Percentiles rank a stretch among this genome's conserved stretches.
These are phyloP conservation scores for Sphaerophoria rueppellii DNA, from an alignment of 2,888 invertebrate genomes.

Conservation along the genomic window DNA sequence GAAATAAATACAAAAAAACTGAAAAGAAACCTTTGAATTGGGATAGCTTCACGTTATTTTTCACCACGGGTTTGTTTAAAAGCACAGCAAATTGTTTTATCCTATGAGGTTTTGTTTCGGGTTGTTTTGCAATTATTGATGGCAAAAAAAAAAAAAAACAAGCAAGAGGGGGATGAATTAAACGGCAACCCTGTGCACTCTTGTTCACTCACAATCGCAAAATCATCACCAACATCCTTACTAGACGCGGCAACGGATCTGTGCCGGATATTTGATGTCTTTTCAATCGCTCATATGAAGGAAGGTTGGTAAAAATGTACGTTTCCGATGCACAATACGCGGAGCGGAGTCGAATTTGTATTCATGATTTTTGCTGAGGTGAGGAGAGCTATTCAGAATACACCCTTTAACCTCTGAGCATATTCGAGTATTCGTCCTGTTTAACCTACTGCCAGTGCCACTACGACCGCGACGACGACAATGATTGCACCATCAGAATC, in stretches of 20 bases:
- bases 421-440: conserved; percentile 53
- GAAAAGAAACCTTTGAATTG: conserved; percentile 1
- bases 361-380: conserved; percentile 34
- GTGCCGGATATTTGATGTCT: conserved; percentile 73
- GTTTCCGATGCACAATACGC: conserved; percentile 61
- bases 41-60: conserved; percentile 29
- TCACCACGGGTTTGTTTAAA: conserved; percentile 53
- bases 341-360: conserved; percentile 39
- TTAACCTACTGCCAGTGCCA: conserved; percentile 66
- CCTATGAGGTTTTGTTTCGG: conserved; percentile 72
- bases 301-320: neutral
- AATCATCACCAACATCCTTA: neutral
- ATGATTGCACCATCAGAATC: neutral
- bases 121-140: conserved; percentile 74
- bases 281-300: conserved; percentile 51
- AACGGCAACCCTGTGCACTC: conserved; percentile 56
- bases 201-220: neutral
- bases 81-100: conserved; percentile 74
- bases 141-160: conserved; percentile 34
- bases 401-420: conserved; percentile 71
- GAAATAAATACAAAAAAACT: neutral
- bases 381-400: conserved; percentile 34
- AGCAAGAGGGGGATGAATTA: conserved; percentile 65
- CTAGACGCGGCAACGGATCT: conserved; percentile 60
- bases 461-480: conserved; percentile 46